phyloP scores from a whole-genome alignment of 2,888 invertebrate species.

The Malthinus flaveolus region DNA sequence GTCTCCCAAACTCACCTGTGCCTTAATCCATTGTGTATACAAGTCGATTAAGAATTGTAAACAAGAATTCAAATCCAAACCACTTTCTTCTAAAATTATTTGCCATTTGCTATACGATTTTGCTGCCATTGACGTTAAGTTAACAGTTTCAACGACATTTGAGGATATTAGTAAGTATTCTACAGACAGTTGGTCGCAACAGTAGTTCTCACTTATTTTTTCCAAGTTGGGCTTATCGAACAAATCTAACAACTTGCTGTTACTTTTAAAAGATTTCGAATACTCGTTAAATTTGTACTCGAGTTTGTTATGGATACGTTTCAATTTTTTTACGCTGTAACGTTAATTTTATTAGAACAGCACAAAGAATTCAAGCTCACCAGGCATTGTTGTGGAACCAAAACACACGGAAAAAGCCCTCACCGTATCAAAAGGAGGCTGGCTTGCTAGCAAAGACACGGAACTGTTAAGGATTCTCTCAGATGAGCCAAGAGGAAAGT shows the following conservation, averaged over 20 bases:
- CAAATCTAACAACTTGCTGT: slow-evolving; percentile 47
- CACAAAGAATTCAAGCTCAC: background rate
- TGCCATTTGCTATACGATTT: slow-evolving; percentile 44
- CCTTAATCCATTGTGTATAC: slow-evolving; percentile 74
- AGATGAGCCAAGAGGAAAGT: no score
- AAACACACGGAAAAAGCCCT: no score
- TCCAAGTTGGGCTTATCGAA: slow-evolving; percentile 67
- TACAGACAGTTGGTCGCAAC: slow-evolving; percentile 65
- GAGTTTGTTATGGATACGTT: slow-evolving; percentile 43
- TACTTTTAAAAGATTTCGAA: slow-evolving; percentile 28
- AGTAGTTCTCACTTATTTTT: slow-evolving; percentile 57
- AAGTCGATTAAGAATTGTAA: slow-evolving; percentile 90
- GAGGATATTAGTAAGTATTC: slow-evolving; percentile 65
- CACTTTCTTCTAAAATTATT: slow-evolving; percentile 59
- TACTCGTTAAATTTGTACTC: slow-evolving; percentile 41
- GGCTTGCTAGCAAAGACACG: no score
- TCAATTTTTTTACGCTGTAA: slow-evolving; percentile 49
- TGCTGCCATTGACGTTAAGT: slow-evolving; percentile 48
- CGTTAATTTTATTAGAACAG: background rate
- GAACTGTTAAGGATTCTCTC: no score
- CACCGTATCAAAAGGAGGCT: no score
- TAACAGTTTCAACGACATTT: slow-evolving; percentile 57
- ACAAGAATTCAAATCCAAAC: slow-evolving; percentile 90
- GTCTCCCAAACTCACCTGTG: slow-evolving; percentile 59
- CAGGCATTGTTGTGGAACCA: no score